phyloP scores from a whole-genome alignment of 2,113 vertebrate genomes.

The Zapus hudsonius region DNA sequence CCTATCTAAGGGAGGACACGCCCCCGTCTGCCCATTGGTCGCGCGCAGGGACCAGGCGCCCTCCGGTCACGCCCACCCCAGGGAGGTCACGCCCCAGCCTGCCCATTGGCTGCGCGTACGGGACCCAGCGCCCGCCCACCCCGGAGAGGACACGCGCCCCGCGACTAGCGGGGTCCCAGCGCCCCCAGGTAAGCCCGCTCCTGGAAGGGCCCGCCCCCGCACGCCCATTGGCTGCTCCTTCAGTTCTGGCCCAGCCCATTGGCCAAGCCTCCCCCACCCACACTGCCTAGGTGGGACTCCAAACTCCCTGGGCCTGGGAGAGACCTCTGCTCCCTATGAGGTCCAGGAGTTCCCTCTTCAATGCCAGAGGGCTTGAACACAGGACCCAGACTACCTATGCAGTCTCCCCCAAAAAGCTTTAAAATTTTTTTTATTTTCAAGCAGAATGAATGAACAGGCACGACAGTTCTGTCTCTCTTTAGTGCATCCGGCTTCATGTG shows the following conservation, averaged over 20 bases:
- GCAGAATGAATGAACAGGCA: too few species aligned
- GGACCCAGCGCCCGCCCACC: too few species aligned
- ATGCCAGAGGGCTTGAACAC: neutral
- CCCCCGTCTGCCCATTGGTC: too few species aligned
- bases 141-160: too few species aligned
- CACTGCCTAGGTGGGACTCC: neutral
- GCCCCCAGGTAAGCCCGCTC: neutral
- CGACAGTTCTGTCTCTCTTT: too few species aligned
- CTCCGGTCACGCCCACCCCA: neutral
- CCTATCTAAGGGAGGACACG: too few species aligned
- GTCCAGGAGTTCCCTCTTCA: neutral
- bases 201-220: neutral
- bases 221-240: too few species aligned
- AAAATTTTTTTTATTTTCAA: too few species aligned
- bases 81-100: neutral
- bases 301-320: too few species aligned
- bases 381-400: neutral
- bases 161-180: neutral
- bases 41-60: neutral
- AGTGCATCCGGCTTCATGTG: too few species aligned
- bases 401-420: neutral
- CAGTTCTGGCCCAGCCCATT: neutral
- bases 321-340: neutral
- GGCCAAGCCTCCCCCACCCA: neutral
- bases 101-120: slow-evolving; percentile 18